Conservation (phyloP, 2,888 invertebrate species). For the Lymantria monacha region DNA sequence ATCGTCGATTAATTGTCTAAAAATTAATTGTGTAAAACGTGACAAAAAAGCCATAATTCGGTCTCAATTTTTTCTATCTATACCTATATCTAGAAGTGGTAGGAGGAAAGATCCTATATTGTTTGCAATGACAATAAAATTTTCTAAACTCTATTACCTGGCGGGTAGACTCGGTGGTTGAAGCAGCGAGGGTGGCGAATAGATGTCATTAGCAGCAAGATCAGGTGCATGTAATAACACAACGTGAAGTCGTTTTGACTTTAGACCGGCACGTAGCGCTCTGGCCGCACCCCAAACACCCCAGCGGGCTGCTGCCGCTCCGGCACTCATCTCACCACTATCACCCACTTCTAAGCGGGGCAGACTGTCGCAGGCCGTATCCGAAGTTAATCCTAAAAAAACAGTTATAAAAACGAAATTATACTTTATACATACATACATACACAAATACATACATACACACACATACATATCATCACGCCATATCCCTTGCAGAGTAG, state of each 20-base stretch:
- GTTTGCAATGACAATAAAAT: no score
- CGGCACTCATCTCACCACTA: constrained; percentile 57
- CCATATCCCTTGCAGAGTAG: no score
- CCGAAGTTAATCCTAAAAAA: constrained; percentile 66
- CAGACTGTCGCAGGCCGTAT: constrained; percentile 70
- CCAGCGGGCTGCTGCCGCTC: constrained; percentile 84
- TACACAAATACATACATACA: no score
- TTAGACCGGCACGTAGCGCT: constrained; percentile 86
- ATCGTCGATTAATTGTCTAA: no score
- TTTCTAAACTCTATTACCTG: constrained; percentile 44
- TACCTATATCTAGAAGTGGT: no score
- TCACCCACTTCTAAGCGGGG: constrained; percentile 52
- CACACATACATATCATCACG: background rate
- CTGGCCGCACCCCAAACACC: constrained; percentile 91
- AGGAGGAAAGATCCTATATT: no score
- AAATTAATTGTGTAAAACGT: no score
- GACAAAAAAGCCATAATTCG: no score
- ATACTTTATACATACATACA: no score
- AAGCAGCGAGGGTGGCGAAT: constrained; percentile 82
- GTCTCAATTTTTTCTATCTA: no score
- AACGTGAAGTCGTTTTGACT: constrained; percentile 87
- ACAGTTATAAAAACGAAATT: background rate
- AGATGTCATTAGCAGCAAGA: constrained; percentile 84
- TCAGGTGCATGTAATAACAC: constrained; percentile 88
- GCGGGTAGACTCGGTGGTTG: constrained; percentile 67